A percentile compares a stretch with the other conserved stretches of the same genome.
phyloP scores from a whole-genome alignment of 2,888 invertebrate species.

The Ephialtes manifestator region DNA sequence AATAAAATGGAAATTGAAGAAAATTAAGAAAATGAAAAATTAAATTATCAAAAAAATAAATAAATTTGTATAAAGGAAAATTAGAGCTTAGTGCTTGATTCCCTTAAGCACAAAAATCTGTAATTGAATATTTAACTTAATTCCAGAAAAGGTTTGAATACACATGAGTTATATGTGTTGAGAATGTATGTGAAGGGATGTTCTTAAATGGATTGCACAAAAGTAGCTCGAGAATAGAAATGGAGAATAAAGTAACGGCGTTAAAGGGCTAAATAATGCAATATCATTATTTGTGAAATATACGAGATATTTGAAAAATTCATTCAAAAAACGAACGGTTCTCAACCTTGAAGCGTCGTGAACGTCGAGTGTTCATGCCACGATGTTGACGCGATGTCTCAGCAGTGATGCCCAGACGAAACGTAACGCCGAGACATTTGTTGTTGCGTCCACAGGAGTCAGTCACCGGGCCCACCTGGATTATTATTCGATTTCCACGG shows the following conservation, averaged over 20 bases:
- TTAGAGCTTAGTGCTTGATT: neutral
- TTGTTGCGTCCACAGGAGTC: constrained; percentile 48
- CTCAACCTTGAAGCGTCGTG: constrained; percentile 76
- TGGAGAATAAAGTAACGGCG: neutral
- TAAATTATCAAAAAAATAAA: neutral
- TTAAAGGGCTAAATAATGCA: neutral
- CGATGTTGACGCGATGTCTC: constrained; percentile 73
- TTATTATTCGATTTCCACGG: constrained; percentile 8
- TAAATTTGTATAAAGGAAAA: neutral
- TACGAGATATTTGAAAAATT: constrained; percentile 42
- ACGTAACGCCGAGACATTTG: constrained; percentile 65
- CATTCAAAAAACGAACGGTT: constrained; percentile 76
- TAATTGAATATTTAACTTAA: neutral
- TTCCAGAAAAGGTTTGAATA: neutral
- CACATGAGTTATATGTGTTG: neutral
- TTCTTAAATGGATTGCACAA: neutral
- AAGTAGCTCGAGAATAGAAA: neutral
- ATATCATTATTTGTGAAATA: neutral
- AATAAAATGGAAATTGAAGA: too few species aligned
- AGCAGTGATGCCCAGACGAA: constrained; percentile 79
- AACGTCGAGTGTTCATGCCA: constrained; percentile 65
- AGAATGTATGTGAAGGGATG: neutral
- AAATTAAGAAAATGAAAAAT: neutral
- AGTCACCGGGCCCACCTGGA: constrained; percentile 35
- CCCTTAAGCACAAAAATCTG: neutral